Conservation (phyloP, 1,140 invertebrate species). For the Anastrepha obliqua region DNA sequence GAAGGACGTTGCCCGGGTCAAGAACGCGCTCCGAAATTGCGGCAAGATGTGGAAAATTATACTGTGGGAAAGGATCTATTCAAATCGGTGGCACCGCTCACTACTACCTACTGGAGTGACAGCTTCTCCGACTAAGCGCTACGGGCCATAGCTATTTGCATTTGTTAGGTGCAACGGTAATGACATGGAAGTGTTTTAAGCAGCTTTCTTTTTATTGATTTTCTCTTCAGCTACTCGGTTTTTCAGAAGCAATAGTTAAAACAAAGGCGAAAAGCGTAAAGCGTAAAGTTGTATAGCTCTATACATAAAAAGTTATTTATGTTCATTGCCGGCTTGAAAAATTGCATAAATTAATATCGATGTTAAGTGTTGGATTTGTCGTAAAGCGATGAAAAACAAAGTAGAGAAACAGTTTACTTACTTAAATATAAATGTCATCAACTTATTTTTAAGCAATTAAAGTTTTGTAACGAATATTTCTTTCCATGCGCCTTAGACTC, state of each 20-base stretch:
- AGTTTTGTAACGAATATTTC: slow-evolving; percentile 4
- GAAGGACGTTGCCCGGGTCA: slow-evolving; percentile 56
- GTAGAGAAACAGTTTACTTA: not conserved
- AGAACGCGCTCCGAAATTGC: slow-evolving; percentile 38
- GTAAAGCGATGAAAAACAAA: too few relatives aligned
- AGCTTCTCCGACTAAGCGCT: slow-evolving; percentile 73
- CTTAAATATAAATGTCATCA: not conserved
- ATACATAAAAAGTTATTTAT: too few relatives aligned
- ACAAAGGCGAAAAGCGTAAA: too few relatives aligned
- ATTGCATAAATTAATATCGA: too few relatives aligned
- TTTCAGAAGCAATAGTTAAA: too few relatives aligned
- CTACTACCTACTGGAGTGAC: slow-evolving; percentile 75
- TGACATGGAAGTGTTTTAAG: not conserved
- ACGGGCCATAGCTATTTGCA: not conserved
- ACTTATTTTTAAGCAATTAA: not conserved
- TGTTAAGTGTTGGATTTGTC: too few relatives aligned
- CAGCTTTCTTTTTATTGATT: too few relatives aligned
- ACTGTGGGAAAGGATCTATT: slow-evolving; percentile 70
- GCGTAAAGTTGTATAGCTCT: too few relatives aligned
- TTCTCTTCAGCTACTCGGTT: too few relatives aligned
- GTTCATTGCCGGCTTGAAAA: too few relatives aligned
- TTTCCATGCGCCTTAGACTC: too few relatives aligned
- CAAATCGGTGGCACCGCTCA: slow-evolving; percentile 74
- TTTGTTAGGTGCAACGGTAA: not conserved
- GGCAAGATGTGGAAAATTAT: slow-evolving; percentile 55